Conservation (phyloP, 2,797 vertebrate species). For the Molossus alvarezi region DNA sequence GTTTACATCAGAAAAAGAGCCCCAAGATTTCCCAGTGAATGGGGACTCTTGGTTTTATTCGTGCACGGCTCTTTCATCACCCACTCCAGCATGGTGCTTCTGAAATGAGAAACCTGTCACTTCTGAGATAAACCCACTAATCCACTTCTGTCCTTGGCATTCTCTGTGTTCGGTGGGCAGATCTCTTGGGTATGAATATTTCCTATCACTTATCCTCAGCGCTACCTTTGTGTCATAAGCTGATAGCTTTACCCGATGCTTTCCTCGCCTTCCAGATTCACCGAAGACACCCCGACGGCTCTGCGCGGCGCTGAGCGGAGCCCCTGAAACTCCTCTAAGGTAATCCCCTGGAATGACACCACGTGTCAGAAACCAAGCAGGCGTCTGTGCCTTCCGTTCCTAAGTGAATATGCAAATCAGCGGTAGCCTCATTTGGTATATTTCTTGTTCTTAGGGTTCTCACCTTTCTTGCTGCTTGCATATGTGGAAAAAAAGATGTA, state of each 20-base stretch:
- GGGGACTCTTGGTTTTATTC: slow-evolving; percentile 85
- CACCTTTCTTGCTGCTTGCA: background rate
- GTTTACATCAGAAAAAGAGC: slow-evolving; percentile 86
- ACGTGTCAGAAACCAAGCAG: slow-evolving; percentile 7
- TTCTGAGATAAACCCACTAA: slow-evolving; percentile 90
- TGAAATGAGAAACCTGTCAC: slow-evolving; percentile 90
- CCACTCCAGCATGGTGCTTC: slow-evolving; percentile 86
- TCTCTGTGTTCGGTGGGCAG: slow-evolving; percentile 87
- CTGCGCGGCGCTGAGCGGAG: slow-evolving; percentile 86
- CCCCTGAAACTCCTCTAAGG: slow-evolving; percentile 87
- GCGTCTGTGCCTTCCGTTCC: slow-evolving; percentile 65
- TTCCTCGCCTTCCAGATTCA: slow-evolving; percentile 90
- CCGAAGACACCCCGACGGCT: slow-evolving; percentile 83
- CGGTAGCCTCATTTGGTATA: background rate
- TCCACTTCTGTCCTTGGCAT: slow-evolving; percentile 87
- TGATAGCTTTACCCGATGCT: slow-evolving; percentile 89
- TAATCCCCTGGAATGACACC: slow-evolving; percentile 88
- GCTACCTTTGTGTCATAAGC: slow-evolving; percentile 89
- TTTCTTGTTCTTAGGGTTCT: slow-evolving; percentile 26
- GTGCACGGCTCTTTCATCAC: slow-evolving; percentile 85
- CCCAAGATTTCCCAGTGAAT: slow-evolving; percentile 81
- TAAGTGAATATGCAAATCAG: slow-evolving; percentile 65
- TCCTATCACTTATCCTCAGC: slow-evolving; percentile 87
- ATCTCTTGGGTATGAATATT: slow-evolving; percentile 86
- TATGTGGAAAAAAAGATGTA: background rate